Evolutionary conservation across 2,888 invertebrate species (phyloP).

Genomic region (Ectropis crepuscularia): DNA sequence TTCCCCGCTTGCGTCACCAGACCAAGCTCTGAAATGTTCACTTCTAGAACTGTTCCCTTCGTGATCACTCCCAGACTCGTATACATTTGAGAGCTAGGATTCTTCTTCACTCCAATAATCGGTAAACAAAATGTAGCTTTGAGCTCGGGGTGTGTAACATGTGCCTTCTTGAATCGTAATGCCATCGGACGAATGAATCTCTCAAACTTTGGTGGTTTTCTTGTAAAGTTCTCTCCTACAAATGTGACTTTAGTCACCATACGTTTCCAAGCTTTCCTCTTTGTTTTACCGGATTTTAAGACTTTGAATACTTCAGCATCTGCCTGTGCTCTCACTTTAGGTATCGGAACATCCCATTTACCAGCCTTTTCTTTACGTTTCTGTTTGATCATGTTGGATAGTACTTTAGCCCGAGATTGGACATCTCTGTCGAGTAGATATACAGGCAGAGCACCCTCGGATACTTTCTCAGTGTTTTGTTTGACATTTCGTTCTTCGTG

Average conservation of each 20-base stretch:
- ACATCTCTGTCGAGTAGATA: slow-evolving; percentile 99
- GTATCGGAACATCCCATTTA: slow-evolving; percentile 99
- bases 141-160: slow-evolving; percentile 99
- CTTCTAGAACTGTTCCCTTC: slow-evolving; percentile 98
- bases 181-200: slow-evolving; percentile 99
- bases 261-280: slow-evolving; percentile 98
- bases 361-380: slow-evolving; percentile 99
- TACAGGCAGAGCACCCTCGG: slow-evolving; percentile 97
- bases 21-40: slow-evolving; percentile 99
- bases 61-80: slow-evolving; percentile 99
- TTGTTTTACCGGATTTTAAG: slow-evolving; percentile 95
- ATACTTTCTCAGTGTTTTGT: slow-evolving; percentile 92
- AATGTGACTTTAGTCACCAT: slow-evolving; percentile 99
- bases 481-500: slow-evolving; percentile 98
- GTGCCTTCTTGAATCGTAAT: slow-evolving; percentile 97
- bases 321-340: slow-evolving; percentile 98
- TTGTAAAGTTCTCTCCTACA: slow-evolving; percentile 98
- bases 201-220: slow-evolving; percentile 99
- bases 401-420: slow-evolving; percentile 96
- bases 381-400: slow-evolving; percentile 99
- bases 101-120: slow-evolving; percentile 99
- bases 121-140: slow-evolving; percentile 99
- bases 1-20: slow-evolving; percentile 99
- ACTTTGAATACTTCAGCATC: slow-evolving; percentile 99
- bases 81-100: slow-evolving; percentile 98